Evolutionary conservation across 2,888 invertebrate species (phyloP).

Genomic region (Drosophila mayaguana): DNA sequence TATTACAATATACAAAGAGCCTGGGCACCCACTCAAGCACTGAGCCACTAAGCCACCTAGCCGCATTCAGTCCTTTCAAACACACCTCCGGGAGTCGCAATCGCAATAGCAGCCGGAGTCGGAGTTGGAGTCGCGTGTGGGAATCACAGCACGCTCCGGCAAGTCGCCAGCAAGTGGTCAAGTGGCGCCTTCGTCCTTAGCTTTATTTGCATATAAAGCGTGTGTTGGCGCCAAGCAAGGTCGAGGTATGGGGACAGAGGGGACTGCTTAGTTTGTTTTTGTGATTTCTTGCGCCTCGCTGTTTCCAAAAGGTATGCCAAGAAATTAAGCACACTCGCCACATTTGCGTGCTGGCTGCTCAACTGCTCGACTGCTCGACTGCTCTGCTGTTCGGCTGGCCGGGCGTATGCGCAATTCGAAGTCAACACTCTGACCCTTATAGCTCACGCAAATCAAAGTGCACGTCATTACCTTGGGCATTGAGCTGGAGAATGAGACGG

Average conservation of each 20-base stretch:
- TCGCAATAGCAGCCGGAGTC: conserved; percentile 2
- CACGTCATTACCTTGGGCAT: conserved; percentile 75
- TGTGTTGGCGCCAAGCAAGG: conserved; percentile 37
- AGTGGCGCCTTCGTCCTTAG: conserved; percentile 61
- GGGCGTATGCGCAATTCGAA: conserved; percentile 71
- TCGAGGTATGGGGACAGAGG: neutral
- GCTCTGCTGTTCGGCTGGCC: conserved; percentile 13
- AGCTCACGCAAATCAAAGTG: conserved; percentile 75
- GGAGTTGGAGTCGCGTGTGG: conserved; percentile 66
- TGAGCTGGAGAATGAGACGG: neutral
- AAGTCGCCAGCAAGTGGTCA: conserved; percentile 63
- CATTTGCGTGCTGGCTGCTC: conserved; percentile 56
- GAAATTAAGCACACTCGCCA: conserved; percentile 73
- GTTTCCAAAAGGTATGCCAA: conserved; percentile 64
- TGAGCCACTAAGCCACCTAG: conserved; percentile 10
- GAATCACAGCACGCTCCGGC: conserved; percentile 62
- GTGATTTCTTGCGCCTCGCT: conserved; percentile 53
- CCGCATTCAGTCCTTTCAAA: conserved; percentile 13
- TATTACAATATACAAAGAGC: conserved; percentile 42
- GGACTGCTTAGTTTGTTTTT: conserved; percentile 37
- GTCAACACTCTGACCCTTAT: conserved; percentile 48
- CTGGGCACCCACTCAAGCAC: conserved; percentile 40
- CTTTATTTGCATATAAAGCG: conserved; percentile 76
- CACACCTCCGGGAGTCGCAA: conserved; percentile 27
- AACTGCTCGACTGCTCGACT: neutral